Percentiles rank a stretch among this genome's conserved stretches.
Conservation (phyloP, 1,140 invertebrate species). For the Leptopilina boulardi region DNA sequence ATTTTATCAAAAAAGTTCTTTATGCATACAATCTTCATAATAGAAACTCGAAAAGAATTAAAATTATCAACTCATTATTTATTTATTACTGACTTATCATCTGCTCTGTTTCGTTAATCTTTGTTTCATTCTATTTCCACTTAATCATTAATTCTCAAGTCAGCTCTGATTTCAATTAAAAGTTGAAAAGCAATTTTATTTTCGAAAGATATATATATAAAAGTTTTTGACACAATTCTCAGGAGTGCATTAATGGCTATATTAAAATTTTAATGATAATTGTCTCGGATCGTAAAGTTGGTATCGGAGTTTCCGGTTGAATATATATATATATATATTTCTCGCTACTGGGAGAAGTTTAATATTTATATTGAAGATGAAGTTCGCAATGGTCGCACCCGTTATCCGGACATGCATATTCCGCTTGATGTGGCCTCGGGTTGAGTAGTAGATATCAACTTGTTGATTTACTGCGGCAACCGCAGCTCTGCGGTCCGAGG, state of each 20-base stretch:
- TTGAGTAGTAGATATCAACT: constrained; percentile 68
- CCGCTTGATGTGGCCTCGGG: constrained; percentile 32
- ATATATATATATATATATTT: neutral
- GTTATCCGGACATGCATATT: constrained; percentile 38
- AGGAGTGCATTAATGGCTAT: no score
- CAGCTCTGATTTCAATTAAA: constrained; percentile 41
- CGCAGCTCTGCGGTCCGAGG: constrained; percentile 61
- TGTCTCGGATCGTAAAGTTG: constrained; percentile 18
- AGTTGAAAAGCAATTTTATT: neutral
- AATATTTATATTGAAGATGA: constrained; percentile 45
- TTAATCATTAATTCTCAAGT: constrained; percentile 36
- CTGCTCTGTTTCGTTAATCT: no score
- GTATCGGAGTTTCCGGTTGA: constrained; percentile 19
- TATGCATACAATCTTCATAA: no score
- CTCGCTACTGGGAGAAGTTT: constrained; percentile 26
- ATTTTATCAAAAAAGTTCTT: no score
- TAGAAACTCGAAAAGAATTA: no score
- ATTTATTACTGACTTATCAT: no score
- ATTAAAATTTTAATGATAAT: constrained; percentile 24
- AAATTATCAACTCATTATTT: no score
- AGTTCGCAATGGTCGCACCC: constrained; percentile 38
- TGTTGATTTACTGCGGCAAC: constrained; percentile 71
- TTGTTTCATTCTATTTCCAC: neutral
- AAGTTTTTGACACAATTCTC: neutral
- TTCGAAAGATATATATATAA: neutral